phyloP scores from a whole-genome alignment of 2,888 invertebrate genomes.

The Diploptera punctata region DNA sequence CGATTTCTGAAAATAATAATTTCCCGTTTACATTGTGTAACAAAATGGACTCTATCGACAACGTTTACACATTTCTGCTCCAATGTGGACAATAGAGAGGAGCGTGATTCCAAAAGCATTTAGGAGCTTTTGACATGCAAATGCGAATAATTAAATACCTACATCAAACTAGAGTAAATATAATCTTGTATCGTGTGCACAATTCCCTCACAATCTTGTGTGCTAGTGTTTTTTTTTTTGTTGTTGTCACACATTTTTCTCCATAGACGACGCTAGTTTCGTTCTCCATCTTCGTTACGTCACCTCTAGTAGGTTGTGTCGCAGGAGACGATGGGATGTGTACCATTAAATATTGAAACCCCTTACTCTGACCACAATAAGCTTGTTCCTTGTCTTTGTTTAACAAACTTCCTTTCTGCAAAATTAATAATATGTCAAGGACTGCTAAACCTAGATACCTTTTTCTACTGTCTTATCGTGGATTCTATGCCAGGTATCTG shows the following conservation, averaged over 20 bases:
- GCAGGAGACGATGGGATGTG: background rate
- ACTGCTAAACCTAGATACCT: no score
- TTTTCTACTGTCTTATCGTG: no score
- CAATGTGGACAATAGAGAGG: no score
- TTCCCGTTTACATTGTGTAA: no score
- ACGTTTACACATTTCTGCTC: no score
- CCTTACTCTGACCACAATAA: background rate
- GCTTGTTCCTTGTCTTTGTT: background rate
- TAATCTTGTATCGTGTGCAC: background rate
- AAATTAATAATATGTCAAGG: no score
- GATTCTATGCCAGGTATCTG: no score
- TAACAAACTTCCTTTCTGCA: no score
- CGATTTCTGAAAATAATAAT: no score
- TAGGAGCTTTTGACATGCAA: background rate
- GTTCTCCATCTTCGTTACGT: slow-evolving; percentile 10
- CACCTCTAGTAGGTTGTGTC: slow-evolving; percentile 5
- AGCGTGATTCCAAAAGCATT: no score
- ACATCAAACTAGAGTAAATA: background rate
- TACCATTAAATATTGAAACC: slow-evolving; percentile 10
- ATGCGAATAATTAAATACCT: background rate
- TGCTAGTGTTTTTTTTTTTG: background rate
- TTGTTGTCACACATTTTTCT: background rate
- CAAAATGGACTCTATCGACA: no score
- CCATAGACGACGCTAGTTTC: background rate
- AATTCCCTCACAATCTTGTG: background rate